Conservation (phyloP, 2,888 invertebrate genomes). For the Lomographa bimaculata region DNA sequence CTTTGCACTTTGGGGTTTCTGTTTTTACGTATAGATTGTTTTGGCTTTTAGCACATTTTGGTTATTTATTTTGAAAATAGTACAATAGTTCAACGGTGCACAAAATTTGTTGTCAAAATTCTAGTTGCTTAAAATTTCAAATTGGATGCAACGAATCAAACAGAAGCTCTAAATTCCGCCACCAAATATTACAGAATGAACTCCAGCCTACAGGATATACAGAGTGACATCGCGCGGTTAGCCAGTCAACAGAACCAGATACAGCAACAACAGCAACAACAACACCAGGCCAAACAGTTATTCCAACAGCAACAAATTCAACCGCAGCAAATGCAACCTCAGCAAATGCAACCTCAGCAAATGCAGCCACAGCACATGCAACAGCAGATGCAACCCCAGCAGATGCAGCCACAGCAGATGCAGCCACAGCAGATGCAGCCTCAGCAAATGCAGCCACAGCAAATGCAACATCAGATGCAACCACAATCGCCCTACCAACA, state of each 20-base stretch:
- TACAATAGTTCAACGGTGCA: too few species aligned
- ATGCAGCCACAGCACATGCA: conserved; percentile 62
- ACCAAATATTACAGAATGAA: conserved; percentile 88
- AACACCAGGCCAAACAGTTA: conserved; percentile 72
- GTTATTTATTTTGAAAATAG: conserved; percentile 1
- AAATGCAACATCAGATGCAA: conserved; percentile 30
- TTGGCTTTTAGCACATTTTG: conserved; percentile 4
- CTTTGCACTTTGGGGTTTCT: conserved; percentile 16
- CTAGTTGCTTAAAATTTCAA: too few species aligned
- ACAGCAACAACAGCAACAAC: conserved; percentile 77
- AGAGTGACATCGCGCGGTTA: conserved; percentile 95
- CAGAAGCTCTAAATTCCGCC: conserved; percentile 19
- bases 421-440: conserved; percentile 55
- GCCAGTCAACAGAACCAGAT: conserved; percentile 86
- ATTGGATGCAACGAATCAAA: conserved; percentile 3
- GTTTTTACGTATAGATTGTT: conserved; percentile 2
- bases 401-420: conserved; percentile 54
- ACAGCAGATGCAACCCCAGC: conserved; percentile 47
- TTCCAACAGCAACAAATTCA: conserved; percentile 72
- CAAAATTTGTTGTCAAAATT: conserved; percentile 1
- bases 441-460: conserved; percentile 49
- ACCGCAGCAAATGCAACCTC: conserved; percentile 60
- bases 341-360: conserved; percentile 60
- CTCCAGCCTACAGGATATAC: conserved; percentile 96
- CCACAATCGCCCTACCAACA: conserved; percentile 65